A percentile compares a stretch with the other conserved stretches of the same genome.
These are phyloP conservation scores for Stichodactyla mertensii DNA, from an alignment of 64 coral and sea anemone species.

Conservation along the genomic window DNA sequence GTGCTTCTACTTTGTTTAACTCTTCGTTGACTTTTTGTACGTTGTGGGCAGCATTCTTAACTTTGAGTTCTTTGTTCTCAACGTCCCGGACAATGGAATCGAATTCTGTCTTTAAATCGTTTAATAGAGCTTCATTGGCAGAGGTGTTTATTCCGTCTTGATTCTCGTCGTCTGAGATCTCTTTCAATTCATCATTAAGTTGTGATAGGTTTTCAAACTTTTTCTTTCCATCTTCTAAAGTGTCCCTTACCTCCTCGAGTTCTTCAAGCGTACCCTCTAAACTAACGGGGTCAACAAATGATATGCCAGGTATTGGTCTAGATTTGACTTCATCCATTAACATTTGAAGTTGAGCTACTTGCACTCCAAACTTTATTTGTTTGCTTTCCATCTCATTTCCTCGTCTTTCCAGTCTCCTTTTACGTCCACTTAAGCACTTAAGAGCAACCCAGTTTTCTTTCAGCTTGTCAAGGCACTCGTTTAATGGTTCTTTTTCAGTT, in stretches of 20 bases:
- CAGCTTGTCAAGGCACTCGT: conserved; percentile 29
- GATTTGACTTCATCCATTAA: conserved; percentile 35
- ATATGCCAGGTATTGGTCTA: background rate
- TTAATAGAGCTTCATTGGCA: background rate
- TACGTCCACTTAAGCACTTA: conserved; percentile 32
- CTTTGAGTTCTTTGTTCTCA: background rate
- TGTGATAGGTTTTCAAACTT: conserved; percentile 15
- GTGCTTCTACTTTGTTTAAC: background rate
- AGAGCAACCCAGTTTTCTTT: conserved; percentile 45
- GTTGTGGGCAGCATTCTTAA: background rate
- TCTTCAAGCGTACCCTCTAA: conserved; percentile 44
- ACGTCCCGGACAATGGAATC: background rate
- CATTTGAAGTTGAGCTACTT: conserved; percentile 26
- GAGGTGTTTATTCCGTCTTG: background rate
- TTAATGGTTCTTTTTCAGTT: background rate
- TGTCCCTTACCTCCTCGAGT: conserved; percentile 6
- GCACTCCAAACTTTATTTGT: conserved; percentile 39
- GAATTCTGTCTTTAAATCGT: conserved; percentile 20
- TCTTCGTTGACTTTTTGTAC: conserved; percentile 1
- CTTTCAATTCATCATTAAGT: conserved; percentile 29
- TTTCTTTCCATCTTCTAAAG: conserved; percentile 17
- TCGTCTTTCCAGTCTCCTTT: conserved; percentile 13
- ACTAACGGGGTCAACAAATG: background rate
- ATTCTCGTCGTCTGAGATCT: conserved; percentile 14
- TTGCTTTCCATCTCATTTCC: conserved; percentile 70